Evolutionary conservation across 2,113 vertebrate species (phyloP), one percentile per base, ranked within the genome.

Genomic region (Nyctereutes procyonoides): DNA sequence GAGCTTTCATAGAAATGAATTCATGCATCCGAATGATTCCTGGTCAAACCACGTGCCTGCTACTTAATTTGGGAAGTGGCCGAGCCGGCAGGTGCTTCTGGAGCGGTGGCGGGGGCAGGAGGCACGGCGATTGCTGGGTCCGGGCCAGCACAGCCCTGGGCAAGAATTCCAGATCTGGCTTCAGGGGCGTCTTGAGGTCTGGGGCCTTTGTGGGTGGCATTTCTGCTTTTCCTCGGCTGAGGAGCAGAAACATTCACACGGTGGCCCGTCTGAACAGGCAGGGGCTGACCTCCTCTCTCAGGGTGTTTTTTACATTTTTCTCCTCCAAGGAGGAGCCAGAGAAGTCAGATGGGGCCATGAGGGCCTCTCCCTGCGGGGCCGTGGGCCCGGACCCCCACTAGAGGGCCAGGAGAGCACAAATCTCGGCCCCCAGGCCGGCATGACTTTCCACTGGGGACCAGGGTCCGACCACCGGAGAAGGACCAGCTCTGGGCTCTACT

Each of bases 261-360:
- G 69, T 22, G 22, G 67, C 69, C 48, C 63, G 32, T n/a, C 8
- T 35, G 74, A 30, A 35, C 2, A 10, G 69, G 63, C 0, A 0
- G 1, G 38, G 48, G 15, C 38, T 4, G 19, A 9, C 43, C n/a
- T 79, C 3, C 48, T 28, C 63, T 80, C 53, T 76, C 24, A 1
- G 16, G 1, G 3, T n/a, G 17, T 7, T 12, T n/a, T 74, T 32
- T 43, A 28, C 16, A 6, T 48, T 30, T 80, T 22, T 69, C 48
- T 77, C 51, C 89, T 85, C 51, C 48, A 35, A 20, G 93, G 32
- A 89, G 79, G 71, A 53, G 22, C 38, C 60, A 74, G 76, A 51
- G 48, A 48, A 67, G n/a, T n/a, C 43, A 58, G 60, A 38, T 2
- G 19, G n/a, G 30, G 26, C n/a, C 8, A 43, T 0, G 26, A 62